Evolutionary conservation across 2,888 invertebrate species (phyloP).

Genomic region (Candidula unifasciata): DNA sequence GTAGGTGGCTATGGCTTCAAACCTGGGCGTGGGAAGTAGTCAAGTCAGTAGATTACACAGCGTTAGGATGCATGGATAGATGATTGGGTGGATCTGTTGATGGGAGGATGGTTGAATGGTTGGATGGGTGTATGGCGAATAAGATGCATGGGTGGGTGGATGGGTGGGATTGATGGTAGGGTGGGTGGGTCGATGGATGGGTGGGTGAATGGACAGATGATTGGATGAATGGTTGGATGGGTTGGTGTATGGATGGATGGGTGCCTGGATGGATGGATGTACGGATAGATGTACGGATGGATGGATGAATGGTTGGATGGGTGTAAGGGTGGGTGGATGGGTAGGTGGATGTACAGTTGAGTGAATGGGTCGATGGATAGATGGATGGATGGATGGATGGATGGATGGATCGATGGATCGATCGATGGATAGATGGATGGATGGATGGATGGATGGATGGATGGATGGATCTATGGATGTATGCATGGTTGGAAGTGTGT

Average conservation of each 20-base stretch:
- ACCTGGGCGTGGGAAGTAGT: slow-evolving; percentile 47
- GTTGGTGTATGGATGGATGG: not conserved
- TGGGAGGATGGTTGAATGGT: not conserved
- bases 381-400: not conserved
- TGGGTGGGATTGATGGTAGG: not conserved
- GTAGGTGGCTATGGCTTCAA: slow-evolving; percentile 76
- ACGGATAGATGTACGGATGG: not conserved
- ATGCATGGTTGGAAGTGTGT: too few relatives aligned
- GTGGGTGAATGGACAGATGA: not conserved
- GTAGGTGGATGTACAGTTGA: not conserved
- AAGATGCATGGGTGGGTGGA: not conserved
- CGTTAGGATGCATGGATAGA: not conserved
- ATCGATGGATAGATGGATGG: too few relatives aligned
- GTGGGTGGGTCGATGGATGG: not conserved
- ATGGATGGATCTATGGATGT: not conserved
- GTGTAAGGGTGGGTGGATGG: not conserved
- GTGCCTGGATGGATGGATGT: not conserved
- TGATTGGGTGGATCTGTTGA: not conserved
- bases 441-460: not conserved
- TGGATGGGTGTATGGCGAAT: not conserved
- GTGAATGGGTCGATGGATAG: not conserved
- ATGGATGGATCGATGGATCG: too few relatives aligned
- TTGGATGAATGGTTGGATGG: not conserved
- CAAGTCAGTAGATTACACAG: not conserved
- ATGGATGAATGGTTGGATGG: not conserved